Evolutionary conservation across 2,113 vertebrate genomes (phyloP).

Genomic region (Oceanodroma tethys): DNA sequence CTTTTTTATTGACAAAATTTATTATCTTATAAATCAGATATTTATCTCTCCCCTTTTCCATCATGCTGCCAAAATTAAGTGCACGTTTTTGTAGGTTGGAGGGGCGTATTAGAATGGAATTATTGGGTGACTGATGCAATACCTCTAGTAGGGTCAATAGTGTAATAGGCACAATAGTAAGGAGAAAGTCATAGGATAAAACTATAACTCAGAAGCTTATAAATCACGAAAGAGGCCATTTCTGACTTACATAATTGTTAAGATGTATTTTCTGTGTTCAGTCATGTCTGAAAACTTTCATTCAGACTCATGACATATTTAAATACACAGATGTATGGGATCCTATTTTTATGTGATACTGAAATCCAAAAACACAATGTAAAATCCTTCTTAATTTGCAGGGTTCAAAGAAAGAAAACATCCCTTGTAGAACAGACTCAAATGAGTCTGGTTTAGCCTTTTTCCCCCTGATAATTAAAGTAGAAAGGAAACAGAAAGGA

Average conservation of each 20-base stretch:
- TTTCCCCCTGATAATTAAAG: neutral
- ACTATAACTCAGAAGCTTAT: neutral
- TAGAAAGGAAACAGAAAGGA: neutral
- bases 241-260: neutral
- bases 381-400: neutral
- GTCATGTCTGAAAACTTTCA: neutral
- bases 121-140: neutral
- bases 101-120: neutral
- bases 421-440: neutral
- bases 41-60: neutral
- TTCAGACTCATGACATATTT: neutral
- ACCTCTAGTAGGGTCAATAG: neutral
- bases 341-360: neutral
- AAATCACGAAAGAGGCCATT: accelerated
- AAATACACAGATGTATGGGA: neutral
- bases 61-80: neutral
- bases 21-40: neutral
- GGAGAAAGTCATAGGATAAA: neutral
- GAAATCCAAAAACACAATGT: neutral
- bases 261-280: neutral
- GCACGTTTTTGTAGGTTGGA: neutral
- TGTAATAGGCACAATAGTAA: neutral
- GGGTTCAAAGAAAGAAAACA: neutral
- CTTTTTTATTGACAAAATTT: neutral
- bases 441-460: neutral